phyloP scores from a whole-genome alignment of 2,113 vertebrate species.

The Tapirus terrestris region DNA sequence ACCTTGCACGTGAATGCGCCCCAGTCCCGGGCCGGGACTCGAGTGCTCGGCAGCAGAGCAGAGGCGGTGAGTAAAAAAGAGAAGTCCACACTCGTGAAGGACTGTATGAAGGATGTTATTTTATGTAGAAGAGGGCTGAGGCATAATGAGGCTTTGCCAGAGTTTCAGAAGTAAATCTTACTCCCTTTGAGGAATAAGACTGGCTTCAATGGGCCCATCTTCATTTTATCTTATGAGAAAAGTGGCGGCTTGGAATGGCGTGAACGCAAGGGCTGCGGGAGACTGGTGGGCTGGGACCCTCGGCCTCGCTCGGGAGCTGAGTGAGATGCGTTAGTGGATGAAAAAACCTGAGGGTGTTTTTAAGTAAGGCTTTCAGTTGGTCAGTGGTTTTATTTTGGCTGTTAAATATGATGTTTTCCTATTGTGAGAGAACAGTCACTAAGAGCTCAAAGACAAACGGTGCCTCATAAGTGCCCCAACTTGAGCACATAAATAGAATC shows the following conservation, averaged over 20 bases:
- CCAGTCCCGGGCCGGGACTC: too few relatives aligned
- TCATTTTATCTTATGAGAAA: neutral
- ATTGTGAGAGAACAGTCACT: neutral
- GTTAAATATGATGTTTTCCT: neutral
- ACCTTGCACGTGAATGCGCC: too few relatives aligned
- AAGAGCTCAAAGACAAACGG: neutral
- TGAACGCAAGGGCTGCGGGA: neutral
- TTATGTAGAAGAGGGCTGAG: neutral
- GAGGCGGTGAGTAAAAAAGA: too few relatives aligned
- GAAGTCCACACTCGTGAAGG: too few relatives aligned
- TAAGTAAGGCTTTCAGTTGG: neutral
- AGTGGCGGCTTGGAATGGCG: neutral
- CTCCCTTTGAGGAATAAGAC: neutral
- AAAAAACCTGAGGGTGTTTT: neutral
- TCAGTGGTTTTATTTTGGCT: neutral
- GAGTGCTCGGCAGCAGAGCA: too few relatives aligned
- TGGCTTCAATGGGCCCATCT: too few relatives aligned
- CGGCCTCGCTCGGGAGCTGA: neutral
- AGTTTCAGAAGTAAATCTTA: neutral
- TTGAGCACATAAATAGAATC: constrained; percentile 33
- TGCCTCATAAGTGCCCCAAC: neutral
- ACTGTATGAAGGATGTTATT: neutral
- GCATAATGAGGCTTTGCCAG: neutral
- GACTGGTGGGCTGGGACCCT: neutral
- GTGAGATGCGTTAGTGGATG: neutral